Evolutionary conservation across 2,113 vertebrate genomes (phyloP), one percentile per base, ranked within the genome.

Genomic region (Melanerpes formicivorus): DNA sequence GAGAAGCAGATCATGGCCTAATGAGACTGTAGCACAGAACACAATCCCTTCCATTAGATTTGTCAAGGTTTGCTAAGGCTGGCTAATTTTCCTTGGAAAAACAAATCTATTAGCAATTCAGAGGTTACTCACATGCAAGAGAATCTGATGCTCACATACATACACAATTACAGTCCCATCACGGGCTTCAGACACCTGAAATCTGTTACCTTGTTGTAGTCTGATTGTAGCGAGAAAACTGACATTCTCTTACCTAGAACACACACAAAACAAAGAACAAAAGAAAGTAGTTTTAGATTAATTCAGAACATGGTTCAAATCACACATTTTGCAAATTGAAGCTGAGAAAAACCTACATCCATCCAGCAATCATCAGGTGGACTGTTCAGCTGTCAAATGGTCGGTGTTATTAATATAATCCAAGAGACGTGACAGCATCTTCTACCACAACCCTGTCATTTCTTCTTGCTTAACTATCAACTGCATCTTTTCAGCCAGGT

Each of bases 181-280:
- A 80, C 3, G 56, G n/a, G 9, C 10, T 92, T 87, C 54, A 85
- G 27, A 71, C 29, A 81, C 40, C 10, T 65, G 91, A 86, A 93
- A 73, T 94, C 52, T 30, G 52, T 97, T 98, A 98, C 97, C 98
- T 98, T 97, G 81, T 65, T 89, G 97, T 5, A 88, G 91, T 94
- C 95, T 95, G 91, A 90, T 90, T 95, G 95, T 23, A 97, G 46
- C 21, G 89, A 90, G 87, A 95, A 93, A 96, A 67, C 74, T 83
- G 80, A 95, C 92, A 95, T 96, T 91, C 96, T 95, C 98, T 98
- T 98, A 98, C 98, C 98, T 98, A 88, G 96, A 90, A 97, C 22
- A 96, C 6, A 92, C 96, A 55, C 70, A 91, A 93, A 87, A 90
- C 94, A 30, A 84, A 64, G 91, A 96, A 55, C 75, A 90, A 94